Evolutionary conservation across 2,113 vertebrate genomes (phyloP), one percentile per base, ranked within the genome.

Genomic region (Acanthisitta chloris): DNA sequence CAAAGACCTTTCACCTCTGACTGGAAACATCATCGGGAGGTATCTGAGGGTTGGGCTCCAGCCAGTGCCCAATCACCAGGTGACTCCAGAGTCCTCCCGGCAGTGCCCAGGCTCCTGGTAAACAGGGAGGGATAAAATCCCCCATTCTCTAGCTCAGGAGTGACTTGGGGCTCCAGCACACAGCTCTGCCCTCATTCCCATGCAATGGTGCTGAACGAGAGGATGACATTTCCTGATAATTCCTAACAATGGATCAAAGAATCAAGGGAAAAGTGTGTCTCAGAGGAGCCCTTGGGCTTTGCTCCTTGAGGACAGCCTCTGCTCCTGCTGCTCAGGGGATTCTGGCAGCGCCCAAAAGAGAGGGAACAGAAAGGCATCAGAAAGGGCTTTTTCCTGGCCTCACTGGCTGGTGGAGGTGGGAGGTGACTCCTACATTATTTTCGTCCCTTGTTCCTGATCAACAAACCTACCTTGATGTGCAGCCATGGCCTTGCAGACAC

Each of bases 401-500:
- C 3, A 2, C 58, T 51, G 26, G 14, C 20, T 77, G 45, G 14
- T 36, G 40, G 14, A 65, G 31, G 28, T 0, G 1, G 42, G 40
- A 40, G 17, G 1, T 28, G 34, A 45, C 29, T n/a, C 49, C 52
- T 48, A 48, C 5, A 0, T 31, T 17, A 19, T 65, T 83, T 91
- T 73, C 23, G 59, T 69, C 45, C 80, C 54, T 62, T 0, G 1
- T 26, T 88, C 29, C 42, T 25, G 8, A 81, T 49, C 36, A 88
- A n/a, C 49, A 88, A 72, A 49, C 31, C 28, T 36, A 42, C 33
- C 84, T 23, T 24, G 64, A 74, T 15, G 43, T 38, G 38, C 34
- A 79, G 51, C 23, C 2, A 0, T 8, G 51, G 52, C 76, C 54
- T 45, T 1, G 0, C 5, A 92, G 45, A 31, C 21, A 28, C 31